phyloP scores from a whole-genome alignment of 2,113 vertebrate species.

The Phocoena sinus region DNA sequence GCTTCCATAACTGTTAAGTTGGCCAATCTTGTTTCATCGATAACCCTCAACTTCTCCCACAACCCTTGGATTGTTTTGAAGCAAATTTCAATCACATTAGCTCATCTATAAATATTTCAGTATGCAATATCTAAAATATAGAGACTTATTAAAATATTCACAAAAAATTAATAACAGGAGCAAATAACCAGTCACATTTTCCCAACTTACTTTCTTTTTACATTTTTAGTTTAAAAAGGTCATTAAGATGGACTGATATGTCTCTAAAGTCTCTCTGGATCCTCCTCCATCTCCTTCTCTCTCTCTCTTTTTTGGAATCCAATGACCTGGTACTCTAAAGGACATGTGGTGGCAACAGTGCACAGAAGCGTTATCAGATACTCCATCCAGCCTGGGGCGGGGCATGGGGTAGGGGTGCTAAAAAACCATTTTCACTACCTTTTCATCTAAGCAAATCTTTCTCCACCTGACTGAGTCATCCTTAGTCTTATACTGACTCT shows the following conservation, averaged over 20 bases:
- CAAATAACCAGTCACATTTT: slow-evolving; percentile 17
- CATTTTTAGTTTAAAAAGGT: neutral
- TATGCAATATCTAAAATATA: neutral
- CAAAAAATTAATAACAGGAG: neutral
- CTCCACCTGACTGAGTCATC: neutral
- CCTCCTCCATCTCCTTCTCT: neutral
- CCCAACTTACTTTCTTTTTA: neutral
- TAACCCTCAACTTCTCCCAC: neutral
- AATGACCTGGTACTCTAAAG: neutral
- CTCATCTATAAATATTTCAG: slow-evolving; percentile 4
- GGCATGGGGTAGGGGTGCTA: neutral
- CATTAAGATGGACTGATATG: neutral
- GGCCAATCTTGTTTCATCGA: neutral
- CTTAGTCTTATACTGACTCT: neutral
- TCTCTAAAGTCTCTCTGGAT: neutral
- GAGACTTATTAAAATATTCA: neutral
- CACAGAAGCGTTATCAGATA: neutral
- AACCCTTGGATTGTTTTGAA: neutral
- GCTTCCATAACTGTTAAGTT: neutral
- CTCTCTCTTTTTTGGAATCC: neutral
- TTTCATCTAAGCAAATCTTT: neutral
- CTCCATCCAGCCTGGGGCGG: fast-evolving
- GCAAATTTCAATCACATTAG: neutral
- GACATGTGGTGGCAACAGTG: neutral
- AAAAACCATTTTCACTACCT: neutral